Evolutionary conservation across 2,113 vertebrate genomes (phyloP), one percentile per base, ranked within the genome.

Genomic region (Gasterosteus aculeatus): DNA sequence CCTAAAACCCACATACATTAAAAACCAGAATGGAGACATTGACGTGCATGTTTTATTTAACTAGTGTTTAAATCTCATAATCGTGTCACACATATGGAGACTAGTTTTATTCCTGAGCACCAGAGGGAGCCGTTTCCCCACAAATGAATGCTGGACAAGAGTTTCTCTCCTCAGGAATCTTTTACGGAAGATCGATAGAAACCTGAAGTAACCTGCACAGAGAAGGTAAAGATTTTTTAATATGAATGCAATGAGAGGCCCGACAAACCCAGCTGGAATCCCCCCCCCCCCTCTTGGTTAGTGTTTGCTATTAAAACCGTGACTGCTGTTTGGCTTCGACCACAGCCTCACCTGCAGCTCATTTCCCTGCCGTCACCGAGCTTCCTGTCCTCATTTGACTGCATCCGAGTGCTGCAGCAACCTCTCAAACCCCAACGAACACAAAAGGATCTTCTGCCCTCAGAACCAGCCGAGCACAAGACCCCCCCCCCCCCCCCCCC

Each of bases 301-400:
- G 18, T 72, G 35, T 75, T 72, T 56, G 16, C 73, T 64, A 19
- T 65, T 54, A 47, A 66, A 46, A 19, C 49, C 15, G 51, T 67
- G 54, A 78, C 73, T 76, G 41, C 62, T 39, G 26, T 18, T 72
- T 49, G 70, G 31, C 59, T 78, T 66, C 68, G 31, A 88, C 80
- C 89, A 65, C 76, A 77, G 76, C 69, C 82, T 89, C 87, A 89
- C 87, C 87, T 88, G 78, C 80, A 83, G 71, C 87, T 93, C 81
- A 88, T 93, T 93, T 93, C 80, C 92, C 77, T 91, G 75, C 46
- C 62, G 33, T 73, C 38, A 51, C 86, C 78, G 1, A 61, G 73
- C 89, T 92, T 92, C 90, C 92, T 88, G 63, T 82, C 65, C 26
- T 16, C 39, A 92, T 93, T 92, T 93, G 90, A 88, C 87, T 93